These are phyloP conservation scores for Aradophagus sp. DNA, from an alignment of 1,140 invertebrate species.

Conservation along the genomic window DNA sequence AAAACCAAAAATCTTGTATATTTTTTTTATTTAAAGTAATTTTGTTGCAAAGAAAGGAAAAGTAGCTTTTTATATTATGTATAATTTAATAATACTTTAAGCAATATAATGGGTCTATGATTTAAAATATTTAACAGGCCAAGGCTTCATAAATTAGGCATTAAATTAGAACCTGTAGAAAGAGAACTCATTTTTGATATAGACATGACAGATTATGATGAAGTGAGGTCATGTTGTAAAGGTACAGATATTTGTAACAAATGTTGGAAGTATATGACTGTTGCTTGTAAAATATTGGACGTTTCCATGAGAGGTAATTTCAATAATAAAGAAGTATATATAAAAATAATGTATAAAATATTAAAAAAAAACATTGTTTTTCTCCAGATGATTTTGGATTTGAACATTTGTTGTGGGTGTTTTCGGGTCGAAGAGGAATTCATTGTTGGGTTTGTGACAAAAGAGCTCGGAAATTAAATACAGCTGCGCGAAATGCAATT, in stretches of 20 bases:
- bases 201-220: slow-evolving; percentile 99
- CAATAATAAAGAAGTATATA: slow-evolving; percentile 3
- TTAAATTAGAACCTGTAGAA: slow-evolving; percentile 77
- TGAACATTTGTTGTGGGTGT: slow-evolving; percentile 95
- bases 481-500: slow-evolving; percentile 77
- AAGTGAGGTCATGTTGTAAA: slow-evolving; percentile 92
- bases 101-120: no score
- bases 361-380: background rate
- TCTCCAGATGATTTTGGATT: slow-evolving; percentile 94
- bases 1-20: no score
- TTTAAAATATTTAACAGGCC: slow-evolving; percentile 57
- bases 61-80: no score
- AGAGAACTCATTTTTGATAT: slow-evolving; percentile 99
- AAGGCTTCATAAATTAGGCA: slow-evolving; percentile 60
- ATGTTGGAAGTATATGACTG: slow-evolving; percentile 98
- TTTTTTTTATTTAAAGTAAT: no score
- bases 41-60: no score
- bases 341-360: background rate
- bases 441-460: slow-evolving; percentile 99
- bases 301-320: slow-evolving; percentile 81
- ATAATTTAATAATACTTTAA: no score
- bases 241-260: slow-evolving; percentile 92
- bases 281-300: slow-evolving; percentile 95
- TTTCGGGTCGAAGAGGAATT: slow-evolving; percentile 96
- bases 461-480: slow-evolving; percentile 78